These are phyloP conservation scores for Nicator chloris DNA, from an alignment of 2,113 vertebrate genomes.

Conservation along the genomic window DNA sequence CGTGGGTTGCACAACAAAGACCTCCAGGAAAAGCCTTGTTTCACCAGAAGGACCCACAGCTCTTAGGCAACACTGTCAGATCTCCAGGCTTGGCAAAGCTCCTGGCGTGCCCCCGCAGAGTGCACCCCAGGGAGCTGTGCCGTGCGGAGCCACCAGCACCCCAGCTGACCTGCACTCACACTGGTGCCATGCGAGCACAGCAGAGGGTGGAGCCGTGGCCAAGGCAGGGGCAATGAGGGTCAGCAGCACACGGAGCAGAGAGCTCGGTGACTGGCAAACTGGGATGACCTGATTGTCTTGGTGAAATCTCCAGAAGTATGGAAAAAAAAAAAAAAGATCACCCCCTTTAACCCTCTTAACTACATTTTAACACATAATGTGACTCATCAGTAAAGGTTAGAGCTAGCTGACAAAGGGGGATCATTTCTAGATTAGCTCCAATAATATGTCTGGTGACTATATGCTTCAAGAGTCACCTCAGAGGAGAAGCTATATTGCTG, in stretches of 20 bases:
- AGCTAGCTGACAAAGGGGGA: not conserved
- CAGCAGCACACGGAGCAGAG: not conserved
- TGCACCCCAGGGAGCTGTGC: accelerated
- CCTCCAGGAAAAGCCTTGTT: slow-evolving; percentile 1
- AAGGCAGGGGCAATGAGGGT: not conserved
- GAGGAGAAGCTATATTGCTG: not conserved
- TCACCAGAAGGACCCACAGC: not conserved
- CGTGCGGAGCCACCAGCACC: accelerated
- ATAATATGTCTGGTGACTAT: not conserved
- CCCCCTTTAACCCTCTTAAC: not conserved
- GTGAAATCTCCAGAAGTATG: not conserved
- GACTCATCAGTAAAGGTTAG: accelerated
- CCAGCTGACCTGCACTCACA: accelerated
- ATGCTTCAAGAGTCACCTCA: not conserved
- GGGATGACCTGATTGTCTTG: not conserved
- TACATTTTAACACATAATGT: not conserved
- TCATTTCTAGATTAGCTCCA: not conserved
- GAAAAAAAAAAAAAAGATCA: not conserved
- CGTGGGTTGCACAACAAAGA: not conserved
- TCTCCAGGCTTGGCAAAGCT: accelerated
- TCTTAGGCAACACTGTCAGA: not conserved
- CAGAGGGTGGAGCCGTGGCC: not conserved
- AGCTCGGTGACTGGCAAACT: not conserved
- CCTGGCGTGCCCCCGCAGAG: accelerated
- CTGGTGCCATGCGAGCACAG: not conserved